A percentile compares a stretch with the other conserved stretches of the same genome.
phyloP scores from a whole-genome alignment of 2,797 vertebrate species.

The Rhyacichthys aspro region DNA sequence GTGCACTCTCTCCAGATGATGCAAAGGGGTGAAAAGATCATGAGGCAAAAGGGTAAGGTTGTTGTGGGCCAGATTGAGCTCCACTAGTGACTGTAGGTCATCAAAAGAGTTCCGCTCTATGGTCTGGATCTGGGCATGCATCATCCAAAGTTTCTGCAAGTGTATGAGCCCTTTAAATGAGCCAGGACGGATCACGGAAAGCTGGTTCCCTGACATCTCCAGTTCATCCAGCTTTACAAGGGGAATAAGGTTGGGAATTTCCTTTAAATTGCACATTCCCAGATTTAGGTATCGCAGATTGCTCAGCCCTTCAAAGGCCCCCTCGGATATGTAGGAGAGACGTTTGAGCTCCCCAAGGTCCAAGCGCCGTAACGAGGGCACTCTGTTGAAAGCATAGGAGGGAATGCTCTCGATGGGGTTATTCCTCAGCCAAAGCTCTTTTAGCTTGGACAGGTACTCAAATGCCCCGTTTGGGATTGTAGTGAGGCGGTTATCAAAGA shows the following conservation, averaged over 20 bases:
- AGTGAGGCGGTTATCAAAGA: slow-evolving; percentile 99
- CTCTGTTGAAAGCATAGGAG: slow-evolving; percentile 99
- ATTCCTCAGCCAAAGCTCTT: slow-evolving; percentile 98
- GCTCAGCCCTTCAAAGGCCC: slow-evolving; percentile 98
- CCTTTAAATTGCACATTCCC: slow-evolving; percentile 99
- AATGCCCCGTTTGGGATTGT: slow-evolving; percentile 99
- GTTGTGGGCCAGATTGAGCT: slow-evolving; percentile 98
- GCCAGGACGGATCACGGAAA: slow-evolving; percentile 92
- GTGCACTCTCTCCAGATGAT: slow-evolving; percentile 95
- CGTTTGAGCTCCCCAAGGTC: slow-evolving; percentile 97
- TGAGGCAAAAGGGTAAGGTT: slow-evolving; percentile 98
- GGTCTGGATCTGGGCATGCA: slow-evolving; percentile 98
- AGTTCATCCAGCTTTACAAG: slow-evolving; percentile 96
- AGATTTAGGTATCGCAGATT: slow-evolving; percentile 99
- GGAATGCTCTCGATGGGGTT: slow-evolving; percentile 99
- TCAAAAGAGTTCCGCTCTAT: slow-evolving; percentile 99
- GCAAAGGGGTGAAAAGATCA: slow-evolving; percentile 97
- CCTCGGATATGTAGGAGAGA: slow-evolving; percentile 98
- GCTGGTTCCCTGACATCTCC: slow-evolving; percentile 98
- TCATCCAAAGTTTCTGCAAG: slow-evolving; percentile 99
- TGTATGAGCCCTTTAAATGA: slow-evolving; percentile 98
- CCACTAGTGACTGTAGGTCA: slow-evolving; percentile 97
- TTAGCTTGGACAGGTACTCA: slow-evolving; percentile 99
- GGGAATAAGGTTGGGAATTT: slow-evolving; percentile 98
- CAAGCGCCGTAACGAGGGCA: slow-evolving; percentile 93